phyloP scores from a whole-genome alignment of 1,140 invertebrate species.

The Dendroctonus valens region DNA sequence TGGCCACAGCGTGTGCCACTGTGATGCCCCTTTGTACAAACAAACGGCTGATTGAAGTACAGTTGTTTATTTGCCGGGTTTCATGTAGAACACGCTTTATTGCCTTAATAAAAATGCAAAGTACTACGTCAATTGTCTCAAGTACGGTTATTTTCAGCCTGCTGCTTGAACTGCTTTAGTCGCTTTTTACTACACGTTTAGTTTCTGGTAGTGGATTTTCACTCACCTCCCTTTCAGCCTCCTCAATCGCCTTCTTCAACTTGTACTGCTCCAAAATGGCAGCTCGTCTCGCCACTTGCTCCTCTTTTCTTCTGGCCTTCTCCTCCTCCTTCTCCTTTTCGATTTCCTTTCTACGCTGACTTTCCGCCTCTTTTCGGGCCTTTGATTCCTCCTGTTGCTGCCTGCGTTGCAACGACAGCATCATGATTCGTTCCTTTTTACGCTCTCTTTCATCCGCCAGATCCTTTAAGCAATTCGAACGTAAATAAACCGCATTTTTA shows the following conservation, averaged over 20 bases:
- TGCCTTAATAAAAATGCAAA: conserved; percentile 1
- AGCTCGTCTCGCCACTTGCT: conserved; percentile 82
- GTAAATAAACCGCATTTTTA: neutral
- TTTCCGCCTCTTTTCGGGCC: conserved; percentile 80
- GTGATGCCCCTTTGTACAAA: too few species aligned
- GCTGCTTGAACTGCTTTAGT: neutral
- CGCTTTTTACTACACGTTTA: too few species aligned
- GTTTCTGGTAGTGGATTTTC: neutral
- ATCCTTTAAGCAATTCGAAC: conserved; percentile 55
- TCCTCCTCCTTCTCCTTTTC: conserved; percentile 86
- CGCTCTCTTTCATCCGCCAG: conserved; percentile 85
- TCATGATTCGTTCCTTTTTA: conserved; percentile 85
- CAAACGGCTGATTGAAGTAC: too few species aligned
- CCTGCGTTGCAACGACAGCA: conserved; percentile 80
- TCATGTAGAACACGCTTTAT: conserved; percentile 6
- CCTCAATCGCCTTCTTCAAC: conserved; percentile 90
- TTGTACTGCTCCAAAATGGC: conserved; percentile 92
- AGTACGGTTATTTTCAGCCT: conserved; percentile 2
- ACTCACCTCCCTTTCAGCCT: conserved; percentile 82
- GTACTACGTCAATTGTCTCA: neutral
- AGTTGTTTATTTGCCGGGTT: neutral
- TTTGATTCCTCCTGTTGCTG: conserved; percentile 87
- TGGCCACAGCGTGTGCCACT: too few species aligned
- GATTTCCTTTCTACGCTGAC: conserved; percentile 70
- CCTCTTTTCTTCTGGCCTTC: conserved; percentile 81